Base-by-base conservation (phyloP, 92 coral and sea anemone genomes). In the Epizoanthus scotinus region DNA sequence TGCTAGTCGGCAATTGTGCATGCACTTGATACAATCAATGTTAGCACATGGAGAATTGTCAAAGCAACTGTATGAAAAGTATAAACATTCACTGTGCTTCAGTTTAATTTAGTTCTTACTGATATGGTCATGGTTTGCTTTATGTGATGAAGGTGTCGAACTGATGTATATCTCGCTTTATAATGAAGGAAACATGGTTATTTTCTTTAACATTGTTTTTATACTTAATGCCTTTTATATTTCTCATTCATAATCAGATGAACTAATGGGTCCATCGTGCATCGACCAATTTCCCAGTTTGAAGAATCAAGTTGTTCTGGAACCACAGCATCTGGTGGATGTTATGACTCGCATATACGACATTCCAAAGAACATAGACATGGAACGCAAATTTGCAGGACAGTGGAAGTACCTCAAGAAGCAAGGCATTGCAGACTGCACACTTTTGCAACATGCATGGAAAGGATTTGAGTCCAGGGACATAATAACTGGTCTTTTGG, bases 301-400 rank as follows among this genome's bases (percentile, higher is more conserved):
- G 22, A 85, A 70, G 63, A 65, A 85, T 25, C 84, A 70, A 3
- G 88, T 79, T 17, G 78, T 85, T 18, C 44, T 85, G 13, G 56
- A 82, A 22, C 88, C 88, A 2, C 88, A 85, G 40, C 79, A 78
- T 27, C 62, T 85, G 54, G 88, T 85, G 31, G 88, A 85, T 52
- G 70, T 85, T 3, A 85, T 85, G 88, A 85, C 88, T 19, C 58
- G 67, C 62, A 79, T 85, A 54, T 83, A 78, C 47, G 88, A 85
- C 60, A 83, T 71, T 61, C 88, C 84, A 12, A 78, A 79, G 50
- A 63, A 79, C 28, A 67, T 53, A 20, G 49, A 34, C 24, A 29
- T 78, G 71, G 53, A 85, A 20, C 84, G 88, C 10, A 82, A 71
- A 59, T 79, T 69, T 62, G 79, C 88, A 14, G 84, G 77, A 24